Base-by-base conservation (phyloP, 35 echinoderm and acorn worm species). In the Eucidaris tribuloides region DNA sequence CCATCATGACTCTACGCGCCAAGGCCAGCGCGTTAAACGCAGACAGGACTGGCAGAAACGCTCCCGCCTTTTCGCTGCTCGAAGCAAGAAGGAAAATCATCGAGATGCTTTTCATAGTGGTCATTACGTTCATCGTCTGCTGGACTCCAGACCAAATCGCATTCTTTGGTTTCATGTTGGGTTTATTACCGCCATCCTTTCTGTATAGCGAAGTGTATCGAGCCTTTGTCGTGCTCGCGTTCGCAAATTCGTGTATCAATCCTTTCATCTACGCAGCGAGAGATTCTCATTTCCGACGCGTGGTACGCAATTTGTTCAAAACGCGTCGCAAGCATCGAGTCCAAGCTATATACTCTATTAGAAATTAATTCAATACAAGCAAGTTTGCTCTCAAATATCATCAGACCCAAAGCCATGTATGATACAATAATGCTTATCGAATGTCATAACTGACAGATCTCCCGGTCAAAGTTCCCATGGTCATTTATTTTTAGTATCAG, bases 121-220 rank as follows among this genome's bases (percentile, higher is more conserved):
- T 93, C 17, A 71, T 88, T 15, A 93, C 70, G 17, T 93, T 93
- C 36, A 87, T 93, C 60, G 63, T 93, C 35, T 93, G 91, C 33
- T 93, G 91, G 91, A 42, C 79, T 34, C 78, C 84, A 1, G 80
- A 93, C 24, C 91, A 93, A 29, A 52, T 88, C 18, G 32, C 44
- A 2, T 81, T 77, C 46, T 66, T 87, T 24, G 41, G 74, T 35
- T 92, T 86, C 27, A 82, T 62, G 44, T 48, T 93, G 32, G 77
- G 57, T 46, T 49, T 82, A 17, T 32, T 83, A 18, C 46, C 63
- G 0, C 41, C 30, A 13, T 29, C 52, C 34, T 87, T 88, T 36
- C 38, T 87, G 19, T 48, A 71, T 33, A 45, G 76, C 29, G 34
- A 50, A 32, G 6, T 82, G 6, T 88, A 93, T 20, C 45, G 45